A percentile compares a stretch with the other conserved stretches of the same genome.
Evolutionary conservation across 2,888 invertebrate species (phyloP).

Genomic region (Myathropa florea): DNA sequence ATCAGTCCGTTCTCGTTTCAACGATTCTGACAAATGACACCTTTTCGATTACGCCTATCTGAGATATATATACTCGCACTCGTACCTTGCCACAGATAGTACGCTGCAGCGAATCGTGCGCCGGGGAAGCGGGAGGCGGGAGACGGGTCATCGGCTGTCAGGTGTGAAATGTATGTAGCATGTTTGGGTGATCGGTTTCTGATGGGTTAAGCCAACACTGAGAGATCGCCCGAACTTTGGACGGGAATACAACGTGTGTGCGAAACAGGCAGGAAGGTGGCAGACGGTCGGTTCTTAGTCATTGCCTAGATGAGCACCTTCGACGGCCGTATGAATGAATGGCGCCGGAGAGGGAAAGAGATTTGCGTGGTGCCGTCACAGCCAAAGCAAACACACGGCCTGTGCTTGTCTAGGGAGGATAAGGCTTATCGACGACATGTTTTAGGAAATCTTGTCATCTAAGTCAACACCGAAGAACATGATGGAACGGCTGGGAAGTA

Average conservation of each 20-base stretch:
- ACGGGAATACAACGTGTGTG: neutral
- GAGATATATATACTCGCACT: slow-evolving; percentile 33
- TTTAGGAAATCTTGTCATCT: slow-evolving; percentile 29
- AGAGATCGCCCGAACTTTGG: slow-evolving; percentile 23
- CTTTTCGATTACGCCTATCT: slow-evolving; percentile 48
- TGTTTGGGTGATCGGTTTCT: neutral
- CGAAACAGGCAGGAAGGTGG: too few species aligned
- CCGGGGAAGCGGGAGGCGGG: neutral
- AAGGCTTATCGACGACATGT: neutral
- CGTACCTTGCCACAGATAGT: neutral
- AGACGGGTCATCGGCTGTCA: slow-evolving; percentile 3
- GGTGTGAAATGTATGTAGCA: slow-evolving; percentile 33
- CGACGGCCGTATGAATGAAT: neutral
- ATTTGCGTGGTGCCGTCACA: neutral
- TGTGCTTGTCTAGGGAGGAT: neutral
- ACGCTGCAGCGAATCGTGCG: neutral
- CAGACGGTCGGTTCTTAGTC: neutral
- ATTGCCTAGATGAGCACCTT: neutral
- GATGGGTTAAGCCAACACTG: slow-evolving; percentile 21
- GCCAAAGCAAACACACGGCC: neutral
- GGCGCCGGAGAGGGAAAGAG: neutral
- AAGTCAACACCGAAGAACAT: slow-evolving; percentile 2
- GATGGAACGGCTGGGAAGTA: neutral
- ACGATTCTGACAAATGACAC: slow-evolving; percentile 41
- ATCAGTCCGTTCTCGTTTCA: slow-evolving; percentile 18